Conservation (phyloP, 2,888 invertebrate genomes). For the Acrocyrtus sp. region DNA sequence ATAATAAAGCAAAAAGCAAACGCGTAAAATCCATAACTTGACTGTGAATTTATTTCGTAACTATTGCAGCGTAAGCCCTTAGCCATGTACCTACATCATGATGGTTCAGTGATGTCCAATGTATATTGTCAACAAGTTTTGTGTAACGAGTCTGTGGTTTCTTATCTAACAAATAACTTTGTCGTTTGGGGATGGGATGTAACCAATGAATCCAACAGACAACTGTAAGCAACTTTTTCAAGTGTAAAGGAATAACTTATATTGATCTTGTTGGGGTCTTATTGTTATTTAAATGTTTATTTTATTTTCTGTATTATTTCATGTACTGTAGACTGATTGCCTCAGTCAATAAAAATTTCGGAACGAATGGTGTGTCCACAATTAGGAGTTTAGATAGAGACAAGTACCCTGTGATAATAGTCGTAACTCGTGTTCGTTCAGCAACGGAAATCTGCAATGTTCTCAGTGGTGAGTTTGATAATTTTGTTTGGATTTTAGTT, state of each 20-base stretch:
- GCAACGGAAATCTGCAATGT: conserved; percentile 91
- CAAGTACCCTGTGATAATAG: conserved; percentile 85
- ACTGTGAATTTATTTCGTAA: neutral
- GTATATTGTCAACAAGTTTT: conserved; percentile 96
- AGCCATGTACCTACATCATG: conserved; percentile 96
- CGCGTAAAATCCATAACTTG: neutral
- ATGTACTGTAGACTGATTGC: conserved; percentile 80
- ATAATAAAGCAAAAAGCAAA: too few relatives aligned
- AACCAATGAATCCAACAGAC: conserved; percentile 86
- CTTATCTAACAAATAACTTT: conserved; percentile 89
- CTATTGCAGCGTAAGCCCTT: conserved; percentile 84
- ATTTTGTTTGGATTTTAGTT: too few relatives aligned
- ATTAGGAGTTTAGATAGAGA: conserved; percentile 87
- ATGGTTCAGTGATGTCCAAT: conserved; percentile 92
- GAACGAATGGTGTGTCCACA: conserved; percentile 84
- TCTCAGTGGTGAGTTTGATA: conserved; percentile 82
- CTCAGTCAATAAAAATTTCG: conserved; percentile 80
- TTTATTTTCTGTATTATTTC: neutral
- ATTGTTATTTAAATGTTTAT: conserved; percentile 10
- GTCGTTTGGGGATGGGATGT: conserved; percentile 98
- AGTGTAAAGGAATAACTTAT: too few relatives aligned
- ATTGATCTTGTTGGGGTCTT: too few relatives aligned
- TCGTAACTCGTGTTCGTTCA: conserved; percentile 88
- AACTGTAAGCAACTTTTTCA: conserved; percentile 77
- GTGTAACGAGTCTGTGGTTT: conserved; percentile 90